Base-by-base conservation (phyloP, 2,113 vertebrate species). In the Oryzias woworae region DNA sequence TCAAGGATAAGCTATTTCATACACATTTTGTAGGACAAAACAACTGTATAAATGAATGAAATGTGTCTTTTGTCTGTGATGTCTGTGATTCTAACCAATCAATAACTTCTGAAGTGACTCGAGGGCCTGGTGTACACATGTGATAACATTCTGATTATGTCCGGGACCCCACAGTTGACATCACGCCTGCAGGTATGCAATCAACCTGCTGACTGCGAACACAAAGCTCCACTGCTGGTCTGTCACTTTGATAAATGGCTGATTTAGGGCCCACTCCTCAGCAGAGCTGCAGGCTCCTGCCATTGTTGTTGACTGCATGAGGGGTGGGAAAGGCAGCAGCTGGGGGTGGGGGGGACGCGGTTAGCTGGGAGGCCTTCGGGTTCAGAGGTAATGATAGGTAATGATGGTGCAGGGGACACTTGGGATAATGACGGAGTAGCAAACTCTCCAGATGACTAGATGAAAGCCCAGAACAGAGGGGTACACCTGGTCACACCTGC, bases 401-500 rank as follows among this genome's bases (percentile, higher is more conserved):
- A 91, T 89, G 74, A 89, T 12, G 62, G 87, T 81, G 82, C 60
- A 66, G 73, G 76, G 82, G 87, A 80, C 82, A 84, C 84, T 86
- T 78, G 62, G 71, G 84, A 83, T 89, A 88, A 85, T 88, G 72
- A 87, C 69, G 85, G 86, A 77, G 77, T 62, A 86, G 71, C 63
- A 67, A 77, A 77, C 71, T 74, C 82, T 87, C 81, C 89, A 84
- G 88, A 90, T 86, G 85, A 85, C 68, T 50, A 88, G 84, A 90
- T 90, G 85, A 90, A 88, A 89, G 86, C 71, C 53, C 57, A 50
- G 60, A 76, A 60, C 65, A 59, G 76, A 66, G 70, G 72, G 80
- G 77, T 85, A 90, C 87, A 92, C 89, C 89, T 91, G 89, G 89
- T 86, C 85, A 88, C 86, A 89, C 83, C 85, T 90, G 87, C 81